These are phyloP conservation scores for Drosophila formosana DNA, from an alignment of 2,888 invertebrate genomes.

Conservation along the genomic window DNA sequence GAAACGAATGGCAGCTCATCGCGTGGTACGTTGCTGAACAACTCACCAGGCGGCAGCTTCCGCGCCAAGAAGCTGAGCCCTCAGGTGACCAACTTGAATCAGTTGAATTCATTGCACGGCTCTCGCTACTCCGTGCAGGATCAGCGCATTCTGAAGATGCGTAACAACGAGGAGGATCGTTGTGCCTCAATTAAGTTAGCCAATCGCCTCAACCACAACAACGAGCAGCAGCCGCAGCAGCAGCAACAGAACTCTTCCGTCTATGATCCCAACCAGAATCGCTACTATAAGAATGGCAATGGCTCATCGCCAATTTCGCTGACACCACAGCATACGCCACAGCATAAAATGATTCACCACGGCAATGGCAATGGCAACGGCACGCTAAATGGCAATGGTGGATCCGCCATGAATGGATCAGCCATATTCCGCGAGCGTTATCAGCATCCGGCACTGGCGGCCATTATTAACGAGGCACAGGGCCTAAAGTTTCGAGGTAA, in stretches of 20 bases:
- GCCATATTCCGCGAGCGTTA: constrained; percentile 84
- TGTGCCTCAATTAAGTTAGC: constrained; percentile 81
- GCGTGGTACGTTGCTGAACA: constrained; percentile 83
- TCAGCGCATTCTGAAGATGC: constrained; percentile 84
- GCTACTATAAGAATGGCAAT: constrained; percentile 82
- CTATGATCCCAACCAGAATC: constrained; percentile 85
- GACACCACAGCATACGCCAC: constrained; percentile 82
- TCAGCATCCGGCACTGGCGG: constrained; percentile 84
- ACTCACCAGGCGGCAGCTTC: constrained; percentile 84
- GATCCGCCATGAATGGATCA: constrained; percentile 74
- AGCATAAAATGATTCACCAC: constrained; percentile 76
- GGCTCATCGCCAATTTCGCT: constrained; percentile 68
- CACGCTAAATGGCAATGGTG: constrained; percentile 67
- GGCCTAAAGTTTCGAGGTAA: constrained; percentile 85
- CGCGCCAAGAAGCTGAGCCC: constrained; percentile 82
- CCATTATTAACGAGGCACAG: constrained; percentile 85
- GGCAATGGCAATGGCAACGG: constrained; percentile 73
- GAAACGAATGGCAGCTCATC: constrained; percentile 84
- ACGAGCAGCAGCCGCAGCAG: constrained; percentile 57
- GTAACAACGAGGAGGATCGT: constrained; percentile 85
- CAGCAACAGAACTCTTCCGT: constrained; percentile 48
- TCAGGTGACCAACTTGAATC: constrained; percentile 82
- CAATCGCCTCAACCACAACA: constrained; percentile 81
- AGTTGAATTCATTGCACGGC: constrained; percentile 79
- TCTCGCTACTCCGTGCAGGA: constrained; percentile 84